phyloP scores from a whole-genome alignment of 2,113 vertebrate species.

The Paradisaea rubra region DNA sequence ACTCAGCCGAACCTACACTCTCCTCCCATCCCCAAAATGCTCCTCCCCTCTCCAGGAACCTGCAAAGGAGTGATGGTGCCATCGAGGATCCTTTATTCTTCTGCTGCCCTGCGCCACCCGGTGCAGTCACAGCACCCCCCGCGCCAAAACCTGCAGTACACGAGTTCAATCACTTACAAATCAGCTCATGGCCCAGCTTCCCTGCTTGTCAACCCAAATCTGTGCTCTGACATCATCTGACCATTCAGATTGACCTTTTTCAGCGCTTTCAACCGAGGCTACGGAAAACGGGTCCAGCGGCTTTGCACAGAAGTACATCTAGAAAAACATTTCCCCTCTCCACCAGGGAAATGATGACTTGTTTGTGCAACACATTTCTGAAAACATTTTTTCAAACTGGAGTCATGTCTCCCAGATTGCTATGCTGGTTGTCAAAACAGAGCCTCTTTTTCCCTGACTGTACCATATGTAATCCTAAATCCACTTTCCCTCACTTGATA shows the following conservation, averaged over 20 bases:
- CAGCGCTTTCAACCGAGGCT: neutral
- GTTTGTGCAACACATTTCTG: slow-evolving; percentile 61
- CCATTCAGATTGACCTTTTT: neutral
- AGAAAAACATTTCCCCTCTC: slow-evolving; percentile 34
- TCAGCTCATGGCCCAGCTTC: neutral
- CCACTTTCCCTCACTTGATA: slow-evolving; percentile 43
- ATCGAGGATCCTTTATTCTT: accelerated
- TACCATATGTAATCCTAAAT: slow-evolving; percentile 39
- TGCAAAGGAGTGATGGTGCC: accelerated
- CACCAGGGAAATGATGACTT: slow-evolving; percentile 49
- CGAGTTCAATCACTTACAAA: neutral
- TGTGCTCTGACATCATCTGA: neutral
- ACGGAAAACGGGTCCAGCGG: neutral
- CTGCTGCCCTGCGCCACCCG: neutral
- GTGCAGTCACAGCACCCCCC: neutral
- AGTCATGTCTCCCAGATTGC: slow-evolving; percentile 59
- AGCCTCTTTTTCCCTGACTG: slow-evolving; percentile 15
- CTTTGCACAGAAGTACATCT: neutral
- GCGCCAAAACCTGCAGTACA: accelerated
- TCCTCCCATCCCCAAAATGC: accelerated
- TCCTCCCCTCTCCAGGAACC: neutral
- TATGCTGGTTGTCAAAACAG: slow-evolving; percentile 63
- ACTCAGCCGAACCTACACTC: neutral
- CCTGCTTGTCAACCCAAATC: neutral
- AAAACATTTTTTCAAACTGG: slow-evolving; percentile 58